Percentiles rank a stretch among this genome's conserved stretches.
Conservation (phyloP, 1,140 invertebrate genomes). For the Nymphalis io region DNA sequence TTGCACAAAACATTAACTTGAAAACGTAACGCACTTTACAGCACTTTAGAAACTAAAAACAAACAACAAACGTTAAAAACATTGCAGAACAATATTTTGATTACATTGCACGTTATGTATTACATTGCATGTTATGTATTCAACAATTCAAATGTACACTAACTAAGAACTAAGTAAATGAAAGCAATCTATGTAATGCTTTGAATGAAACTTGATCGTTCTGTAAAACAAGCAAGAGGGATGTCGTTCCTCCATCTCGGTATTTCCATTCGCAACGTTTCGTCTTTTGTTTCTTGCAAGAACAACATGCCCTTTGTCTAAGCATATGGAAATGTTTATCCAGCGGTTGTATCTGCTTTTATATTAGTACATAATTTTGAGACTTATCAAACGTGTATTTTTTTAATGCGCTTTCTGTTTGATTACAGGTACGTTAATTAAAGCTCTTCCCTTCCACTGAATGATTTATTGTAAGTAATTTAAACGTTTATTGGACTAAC, state of each 20-base stretch:
- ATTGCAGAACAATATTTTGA: neutral
- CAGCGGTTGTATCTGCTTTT: conserved; percentile 56
- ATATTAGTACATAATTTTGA: conserved; percentile 50
- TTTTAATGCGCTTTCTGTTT: neutral
- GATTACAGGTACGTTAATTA: conserved; percentile 7
- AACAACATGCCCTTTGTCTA: conserved; percentile 64
- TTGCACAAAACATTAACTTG: no score
- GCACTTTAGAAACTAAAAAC: neutral
- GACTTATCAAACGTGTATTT: neutral
- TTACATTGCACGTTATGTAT: neutral
- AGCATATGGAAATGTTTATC: conserved; percentile 65
- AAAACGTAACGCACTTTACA: no score
- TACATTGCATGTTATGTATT: conserved; percentile 1
- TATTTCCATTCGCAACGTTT: conserved; percentile 52
- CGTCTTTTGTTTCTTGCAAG: conserved; percentile 66
- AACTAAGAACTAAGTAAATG: conserved; percentile 7
- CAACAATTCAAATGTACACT: conserved; percentile 10
- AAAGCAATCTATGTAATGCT: conserved; percentile 12
- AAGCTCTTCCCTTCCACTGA: neutral
- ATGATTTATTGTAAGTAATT: neutral
- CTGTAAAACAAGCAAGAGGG: conserved; percentile 7
- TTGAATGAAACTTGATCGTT: conserved; percentile 11
- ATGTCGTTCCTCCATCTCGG: conserved; percentile 12
- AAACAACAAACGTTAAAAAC: neutral
- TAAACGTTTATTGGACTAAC: neutral